A percentile compares a stretch with the other conserved stretches of the same genome.
These are phyloP conservation scores for Hylia prasina DNA, from an alignment of 2,113 vertebrate species.

Conservation along the genomic window DNA sequence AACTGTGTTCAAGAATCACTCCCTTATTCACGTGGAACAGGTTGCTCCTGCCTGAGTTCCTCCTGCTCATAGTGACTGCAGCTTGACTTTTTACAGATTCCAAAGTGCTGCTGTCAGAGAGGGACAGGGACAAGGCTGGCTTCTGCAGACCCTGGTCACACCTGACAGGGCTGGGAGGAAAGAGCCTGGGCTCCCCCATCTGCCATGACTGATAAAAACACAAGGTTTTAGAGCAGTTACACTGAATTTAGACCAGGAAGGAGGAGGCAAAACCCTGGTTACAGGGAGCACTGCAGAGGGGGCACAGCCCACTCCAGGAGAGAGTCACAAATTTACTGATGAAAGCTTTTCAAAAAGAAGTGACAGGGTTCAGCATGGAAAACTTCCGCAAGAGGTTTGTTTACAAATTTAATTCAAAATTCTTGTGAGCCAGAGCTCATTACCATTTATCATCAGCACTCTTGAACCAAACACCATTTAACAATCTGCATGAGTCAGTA, in stretches of 20 bases:
- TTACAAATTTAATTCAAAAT: constrained; percentile 19
- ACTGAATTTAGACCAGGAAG: neutral
- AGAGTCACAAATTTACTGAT: neutral
- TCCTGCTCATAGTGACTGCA: neutral
- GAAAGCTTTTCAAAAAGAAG: neutral
- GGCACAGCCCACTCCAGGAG: accelerated
- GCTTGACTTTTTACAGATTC: neutral
- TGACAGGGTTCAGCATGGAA: neutral
- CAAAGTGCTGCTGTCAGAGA: accelerated
- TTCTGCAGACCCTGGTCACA: neutral
- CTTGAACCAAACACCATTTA: neutral
- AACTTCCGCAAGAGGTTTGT: neutral
- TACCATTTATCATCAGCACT: neutral
- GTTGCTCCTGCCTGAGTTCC: neutral
- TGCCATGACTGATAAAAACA: neutral
- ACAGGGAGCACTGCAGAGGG: accelerated
- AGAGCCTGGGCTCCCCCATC: accelerated
- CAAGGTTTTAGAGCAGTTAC: neutral
- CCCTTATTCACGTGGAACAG: neutral
- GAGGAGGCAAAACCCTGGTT: accelerated
- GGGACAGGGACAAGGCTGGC: neutral
- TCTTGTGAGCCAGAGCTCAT: neutral
- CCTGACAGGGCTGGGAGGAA: neutral
- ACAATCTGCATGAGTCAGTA: neutral
- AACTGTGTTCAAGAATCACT: neutral